A percentile compares a stretch with the other conserved stretches of the same genome.
These are phyloP conservation scores for Aotus griseimembra DNA, from an alignment of 2,797 vertebrate species.

Conservation along the genomic window DNA sequence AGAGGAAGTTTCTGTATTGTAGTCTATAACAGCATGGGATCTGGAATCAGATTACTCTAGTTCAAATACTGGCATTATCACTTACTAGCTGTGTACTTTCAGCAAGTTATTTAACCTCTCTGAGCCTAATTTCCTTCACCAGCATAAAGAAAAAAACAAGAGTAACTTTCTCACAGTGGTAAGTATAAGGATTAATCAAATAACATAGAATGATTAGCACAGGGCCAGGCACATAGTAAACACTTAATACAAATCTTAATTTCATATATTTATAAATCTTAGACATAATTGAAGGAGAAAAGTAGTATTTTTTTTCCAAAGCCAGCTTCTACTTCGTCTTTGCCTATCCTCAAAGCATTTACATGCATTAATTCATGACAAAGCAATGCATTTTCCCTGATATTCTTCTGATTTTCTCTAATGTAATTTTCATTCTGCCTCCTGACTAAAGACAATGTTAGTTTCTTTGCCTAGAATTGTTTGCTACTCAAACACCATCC, in stretches of 20 bases:
- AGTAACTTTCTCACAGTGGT: background rate
- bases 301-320: constrained; percentile 59
- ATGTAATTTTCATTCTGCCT: background rate
- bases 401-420: background rate
- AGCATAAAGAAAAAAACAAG: background rate
- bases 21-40: background rate
- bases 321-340: constrained; percentile 63
- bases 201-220: background rate
- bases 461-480: background rate
- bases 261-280: background rate
- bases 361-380: constrained; percentile 93
- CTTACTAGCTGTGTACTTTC: background rate
- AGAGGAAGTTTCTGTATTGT: background rate
- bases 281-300: background rate
- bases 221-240: background rate
- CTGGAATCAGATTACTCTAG: background rate
- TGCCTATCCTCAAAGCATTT: constrained; percentile 86
- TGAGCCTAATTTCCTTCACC: background rate
- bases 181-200: background rate
- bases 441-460: background rate
- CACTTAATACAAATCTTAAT: background rate
- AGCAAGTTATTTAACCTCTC: background rate
- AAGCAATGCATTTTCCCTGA: constrained; percentile 90
- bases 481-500: background rate
- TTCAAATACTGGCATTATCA: background rate